Evolutionary conservation across 2,888 invertebrate genomes (phyloP), one percentile per base, ranked within the genome.

Genomic region (Loripinus fragilis): DNA sequence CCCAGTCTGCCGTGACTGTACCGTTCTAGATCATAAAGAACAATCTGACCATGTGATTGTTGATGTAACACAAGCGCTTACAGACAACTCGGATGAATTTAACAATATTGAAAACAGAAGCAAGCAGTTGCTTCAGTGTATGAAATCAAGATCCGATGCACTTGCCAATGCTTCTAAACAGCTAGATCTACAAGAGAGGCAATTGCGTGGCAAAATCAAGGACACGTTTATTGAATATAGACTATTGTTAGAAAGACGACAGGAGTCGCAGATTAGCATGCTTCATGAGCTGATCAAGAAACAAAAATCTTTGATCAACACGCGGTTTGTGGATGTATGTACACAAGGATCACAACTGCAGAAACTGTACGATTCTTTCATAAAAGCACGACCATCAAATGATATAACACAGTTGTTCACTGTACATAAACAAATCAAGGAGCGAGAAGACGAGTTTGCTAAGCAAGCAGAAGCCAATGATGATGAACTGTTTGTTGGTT

Each of bases 141-240:
- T 91, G 89, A 90, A 88, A 77, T 60, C 71, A 2, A 72, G 90
- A 64, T 88, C 90, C 30, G 91, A 91, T 68, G 75, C 86, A 10
- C 80, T 91, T 10, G 91, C 89, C 10, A 91, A 90, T 76, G 88
- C 88, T 3, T 90, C 90, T 5, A 91, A 91, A 74, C 83, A 89
- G n/a, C 81, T 91, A 12, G 91, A 91, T 70, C 75, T 91, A n/a
- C 80, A 87, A 10, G 91, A 91, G 71, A 80, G 90, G 33, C 87
- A 89, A 50, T 70, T 91, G 15, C 78, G 87, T 35, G 78, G 81
- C 35, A 84, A 87, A 55, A 90, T 91, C 38, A 90, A 90, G 71
- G 91, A 91, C 74, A 90, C 90, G 2, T 91, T 91, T 77, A 91
- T 91, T 38, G 91, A 91, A 67, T 91, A 89, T 69, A 83, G 90